Evolutionary conservation across 2,888 invertebrate species (phyloP).

Genomic region (Lathronympha strigana): DNA sequence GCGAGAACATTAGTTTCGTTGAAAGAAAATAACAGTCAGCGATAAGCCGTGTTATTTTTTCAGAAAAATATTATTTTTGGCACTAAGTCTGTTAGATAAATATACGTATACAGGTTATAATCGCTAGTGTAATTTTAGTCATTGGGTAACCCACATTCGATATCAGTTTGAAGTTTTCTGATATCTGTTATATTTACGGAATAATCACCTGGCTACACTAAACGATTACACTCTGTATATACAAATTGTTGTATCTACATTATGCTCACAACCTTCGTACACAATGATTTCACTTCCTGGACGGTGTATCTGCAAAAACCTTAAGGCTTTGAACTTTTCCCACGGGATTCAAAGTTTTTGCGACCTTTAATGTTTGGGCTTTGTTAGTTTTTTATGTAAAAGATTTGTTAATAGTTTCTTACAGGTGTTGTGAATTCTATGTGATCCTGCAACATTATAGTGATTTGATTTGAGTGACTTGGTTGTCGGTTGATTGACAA

Average conservation of each 20-base stretch:
- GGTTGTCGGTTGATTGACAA: too few species aligned
- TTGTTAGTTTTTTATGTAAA: constrained; percentile 20
- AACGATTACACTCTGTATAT: not conserved
- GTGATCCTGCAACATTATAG: not conserved
- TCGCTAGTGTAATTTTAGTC: too few species aligned
- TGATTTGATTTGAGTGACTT: not conserved
- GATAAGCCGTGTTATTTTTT: too few species aligned
- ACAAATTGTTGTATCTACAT: not conserved
- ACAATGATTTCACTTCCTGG: constrained; percentile 28
- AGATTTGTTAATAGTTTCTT: not conserved
- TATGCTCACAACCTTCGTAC: constrained; percentile 2
- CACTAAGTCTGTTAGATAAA: too few species aligned
- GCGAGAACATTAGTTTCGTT: too few species aligned
- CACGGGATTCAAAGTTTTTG: constrained; percentile 33
- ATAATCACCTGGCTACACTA: not conserved
- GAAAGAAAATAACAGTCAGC: too few species aligned
- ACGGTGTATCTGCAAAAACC: constrained; percentile 25
- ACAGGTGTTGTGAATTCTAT: constrained; percentile 17
- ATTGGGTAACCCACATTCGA: too few species aligned
- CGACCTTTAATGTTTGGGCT: constrained; percentile 25
- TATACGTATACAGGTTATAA: too few species aligned
- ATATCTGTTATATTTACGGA: not conserved
- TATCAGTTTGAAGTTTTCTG: too few species aligned
- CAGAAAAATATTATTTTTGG: too few species aligned
- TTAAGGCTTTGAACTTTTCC: constrained; percentile 22